Evolutionary conservation across 1,140 invertebrate species (phyloP).

Genomic region (Mya arenaria): DNA sequence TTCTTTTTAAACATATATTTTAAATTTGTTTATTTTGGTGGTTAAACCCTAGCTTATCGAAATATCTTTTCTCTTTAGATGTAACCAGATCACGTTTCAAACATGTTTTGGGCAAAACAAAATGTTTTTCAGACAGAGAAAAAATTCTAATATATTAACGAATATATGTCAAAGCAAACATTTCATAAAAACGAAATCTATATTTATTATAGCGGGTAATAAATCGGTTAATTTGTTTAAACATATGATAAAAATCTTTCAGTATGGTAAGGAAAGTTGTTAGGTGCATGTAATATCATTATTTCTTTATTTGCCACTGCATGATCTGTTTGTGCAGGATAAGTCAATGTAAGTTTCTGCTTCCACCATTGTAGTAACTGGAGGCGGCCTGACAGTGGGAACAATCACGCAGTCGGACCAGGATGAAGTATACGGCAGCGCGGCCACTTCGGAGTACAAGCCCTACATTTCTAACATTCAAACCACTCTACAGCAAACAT

Average conservation of each 20-base stretch:
- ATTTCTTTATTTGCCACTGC: not conserved
- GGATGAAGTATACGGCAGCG: slow-evolving; percentile 13
- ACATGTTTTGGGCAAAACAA: too few species aligned
- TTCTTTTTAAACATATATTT: too few species aligned
- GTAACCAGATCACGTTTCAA: too few species aligned
- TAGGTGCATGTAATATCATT: not conserved
- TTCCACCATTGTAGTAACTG: not conserved
- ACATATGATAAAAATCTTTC: not conserved
- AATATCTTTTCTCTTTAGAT: too few species aligned
- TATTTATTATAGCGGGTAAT: not conserved
- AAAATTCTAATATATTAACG: too few species aligned
- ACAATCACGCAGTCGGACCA: not conserved
- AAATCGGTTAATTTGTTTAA: not conserved
- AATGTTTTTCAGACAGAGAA: too few species aligned
- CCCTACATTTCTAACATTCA: slow-evolving; percentile 7
- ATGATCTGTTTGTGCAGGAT: not conserved
- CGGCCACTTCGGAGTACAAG: slow-evolving; percentile 26
- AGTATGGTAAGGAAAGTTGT: not conserved
- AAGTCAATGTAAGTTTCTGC: not conserved
- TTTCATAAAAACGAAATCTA: not conserved
- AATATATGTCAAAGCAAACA: too few species aligned
- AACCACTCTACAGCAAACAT: slow-evolving; percentile 2
- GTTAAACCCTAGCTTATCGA: too few species aligned
- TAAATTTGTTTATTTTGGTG: too few species aligned
- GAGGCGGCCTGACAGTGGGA: slow-evolving; percentile 26